Base-by-base conservation (phyloP, 1,140 invertebrate species). In the Bombus haemorrhoidalis region DNA sequence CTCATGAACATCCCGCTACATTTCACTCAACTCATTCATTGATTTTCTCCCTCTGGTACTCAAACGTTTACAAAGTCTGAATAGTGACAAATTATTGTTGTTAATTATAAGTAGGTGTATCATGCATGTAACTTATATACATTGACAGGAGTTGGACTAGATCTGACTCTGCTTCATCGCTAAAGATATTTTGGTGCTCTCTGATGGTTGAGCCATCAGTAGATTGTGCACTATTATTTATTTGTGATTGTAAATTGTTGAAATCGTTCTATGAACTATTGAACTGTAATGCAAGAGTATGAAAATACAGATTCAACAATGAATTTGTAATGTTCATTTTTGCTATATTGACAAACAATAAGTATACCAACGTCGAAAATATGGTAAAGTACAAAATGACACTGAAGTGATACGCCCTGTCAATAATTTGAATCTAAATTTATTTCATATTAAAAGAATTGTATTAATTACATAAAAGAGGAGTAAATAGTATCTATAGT, bases 71-170 rank as follows among this genome's bases (percentile, higher is more conserved):
- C 78, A n/a, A 90, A 81, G 83, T 87, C 81, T 66, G 57, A 78
- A 83, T 94, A 95, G 94, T 94, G 85, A 92, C 47, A 85, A 94
- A 93, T 93, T 94, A 91, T 93, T 94, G 90, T 93, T 94, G 87
- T 93, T 93, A 81, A 92, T 90, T 86, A 91, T 93, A 93, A 94
- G 92, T 94, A 94, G 91, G 82, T 92, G 91, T 91, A 91, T 85
- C 62, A 83, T 80, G 71, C 81, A 66, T 92, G 64, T 89, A 91
- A 91, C 75, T 53, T 90, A 87, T 91, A 82, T 91, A 89, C 79
- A 92, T 88, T 86, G 82, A 90, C 83, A 83, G 62, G 85, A 57
- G 62, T 81, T 81, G 64, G 74, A 82, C 18, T 73, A 86, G 62
- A 62, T 72, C 72, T 64, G 68, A 84, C 39, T 71, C 41, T 86